These are phyloP conservation scores for Dynastes tityus DNA, from an alignment of 2,888 invertebrate species.

Conservation along the genomic window DNA sequence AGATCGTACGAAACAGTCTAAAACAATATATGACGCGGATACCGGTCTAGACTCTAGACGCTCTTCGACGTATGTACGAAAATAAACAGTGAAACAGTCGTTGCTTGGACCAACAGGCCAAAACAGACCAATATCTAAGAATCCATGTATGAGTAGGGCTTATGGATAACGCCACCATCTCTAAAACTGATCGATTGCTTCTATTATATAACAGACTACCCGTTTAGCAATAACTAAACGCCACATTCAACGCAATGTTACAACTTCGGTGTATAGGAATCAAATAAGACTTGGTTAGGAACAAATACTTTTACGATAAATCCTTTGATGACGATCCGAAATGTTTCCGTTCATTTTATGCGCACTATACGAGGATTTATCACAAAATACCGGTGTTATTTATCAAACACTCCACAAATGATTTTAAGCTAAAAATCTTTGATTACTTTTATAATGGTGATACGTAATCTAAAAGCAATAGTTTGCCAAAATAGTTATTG, in stretches of 20 bases:
- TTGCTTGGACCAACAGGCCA: constrained; percentile 47
- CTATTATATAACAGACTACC: constrained; percentile 32
- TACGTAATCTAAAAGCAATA: too few species aligned
- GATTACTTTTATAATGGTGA: too few species aligned
- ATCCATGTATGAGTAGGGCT: background rate
- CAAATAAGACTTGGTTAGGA: constrained; percentile 8
- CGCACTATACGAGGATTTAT: constrained; percentile 5
- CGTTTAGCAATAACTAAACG: constrained; percentile 28
- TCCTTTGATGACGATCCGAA: constrained; percentile 1
- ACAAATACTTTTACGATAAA: constrained; percentile 20
- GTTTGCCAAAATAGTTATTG: too few species aligned
- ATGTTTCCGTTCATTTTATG: background rate
- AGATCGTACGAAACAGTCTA: constrained; percentile 55
- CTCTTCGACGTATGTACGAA: constrained; percentile 56
- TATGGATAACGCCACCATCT: constrained; percentile 27
- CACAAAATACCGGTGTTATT: background rate
- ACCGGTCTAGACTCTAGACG: constrained; percentile 58
- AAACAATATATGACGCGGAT: constrained; percentile 59
- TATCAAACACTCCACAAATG: too few species aligned
- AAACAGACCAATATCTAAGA: constrained; percentile 23
- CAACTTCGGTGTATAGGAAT: background rate
- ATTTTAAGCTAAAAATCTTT: too few species aligned
- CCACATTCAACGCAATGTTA: background rate
- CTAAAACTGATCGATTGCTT: constrained; percentile 35
- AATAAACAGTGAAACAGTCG: constrained; percentile 55